These are phyloP conservation scores for Acanthosepion pharaonis DNA, from an alignment of 2,888 invertebrate species.

Conservation along the genomic window DNA sequence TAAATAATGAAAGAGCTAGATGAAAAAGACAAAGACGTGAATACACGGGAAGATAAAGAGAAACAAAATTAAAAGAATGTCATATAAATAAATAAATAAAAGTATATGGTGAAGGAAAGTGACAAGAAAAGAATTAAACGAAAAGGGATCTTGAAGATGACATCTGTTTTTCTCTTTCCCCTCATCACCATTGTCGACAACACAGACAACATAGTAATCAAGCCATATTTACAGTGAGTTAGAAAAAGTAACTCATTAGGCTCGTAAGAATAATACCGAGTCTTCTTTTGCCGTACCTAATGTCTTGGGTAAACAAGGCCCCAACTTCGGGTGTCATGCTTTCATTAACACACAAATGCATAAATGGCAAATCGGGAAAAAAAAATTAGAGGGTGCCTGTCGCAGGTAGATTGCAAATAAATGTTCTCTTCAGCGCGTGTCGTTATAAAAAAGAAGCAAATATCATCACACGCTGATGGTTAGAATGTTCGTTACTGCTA, in stretches of 20 bases:
- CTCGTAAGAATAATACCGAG: not conserved
- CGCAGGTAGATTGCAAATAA: not conserved
- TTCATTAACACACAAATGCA: not conserved
- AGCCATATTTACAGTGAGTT: not conserved
- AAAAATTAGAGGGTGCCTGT: not conserved
- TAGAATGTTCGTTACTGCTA: too few species aligned
- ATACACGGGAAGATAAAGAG: too few species aligned
- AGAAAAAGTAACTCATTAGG: not conserved
- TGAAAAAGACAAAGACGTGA: too few species aligned
- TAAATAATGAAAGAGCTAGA: not conserved
- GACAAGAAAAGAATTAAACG: not conserved
- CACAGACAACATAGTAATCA: not conserved
- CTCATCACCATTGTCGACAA: not conserved
- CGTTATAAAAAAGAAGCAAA: too few species aligned
- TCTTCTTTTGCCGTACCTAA: not conserved
- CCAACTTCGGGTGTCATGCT: not conserved
- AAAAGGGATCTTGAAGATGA: not conserved
- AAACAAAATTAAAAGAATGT: too few species aligned
- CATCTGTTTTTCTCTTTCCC: not conserved
- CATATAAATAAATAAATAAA: not conserved
- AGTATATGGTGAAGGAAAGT: not conserved
- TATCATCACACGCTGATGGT: too few species aligned
- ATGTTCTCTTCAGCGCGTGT: too few species aligned
- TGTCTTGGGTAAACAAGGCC: conserved; percentile 9
- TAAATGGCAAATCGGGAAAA: not conserved